Percentiles rank a stretch among this genome's conserved stretches.
These are phyloP conservation scores for Menidia menidia DNA, from an alignment of 2,797 vertebrate genomes.

Conservation along the genomic window DNA sequence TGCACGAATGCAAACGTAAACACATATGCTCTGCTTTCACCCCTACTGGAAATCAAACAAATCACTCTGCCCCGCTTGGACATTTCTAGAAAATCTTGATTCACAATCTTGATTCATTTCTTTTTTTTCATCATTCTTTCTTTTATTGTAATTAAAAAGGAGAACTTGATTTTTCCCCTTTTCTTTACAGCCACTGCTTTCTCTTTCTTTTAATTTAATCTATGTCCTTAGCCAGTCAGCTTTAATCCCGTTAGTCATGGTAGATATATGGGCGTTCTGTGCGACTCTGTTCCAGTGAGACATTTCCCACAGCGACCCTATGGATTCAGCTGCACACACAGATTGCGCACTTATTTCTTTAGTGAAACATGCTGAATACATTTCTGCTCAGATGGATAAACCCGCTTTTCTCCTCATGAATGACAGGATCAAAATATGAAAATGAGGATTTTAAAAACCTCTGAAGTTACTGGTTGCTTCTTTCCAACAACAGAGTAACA, in stretches of 20 bases:
- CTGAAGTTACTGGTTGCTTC: neutral
- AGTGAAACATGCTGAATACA: slow-evolving; percentile 25
- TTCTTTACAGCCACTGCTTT: slow-evolving; percentile 3
- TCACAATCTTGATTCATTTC: slow-evolving; percentile 38
- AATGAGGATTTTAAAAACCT: slow-evolving; percentile 24
- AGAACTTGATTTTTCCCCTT: slow-evolving; percentile 49
- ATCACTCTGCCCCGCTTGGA: slow-evolving; percentile 28
- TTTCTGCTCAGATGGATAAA: slow-evolving; percentile 19
- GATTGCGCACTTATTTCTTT: slow-evolving; percentile 19
- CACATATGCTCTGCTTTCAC: slow-evolving; percentile 1
- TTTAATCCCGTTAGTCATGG: slow-evolving; percentile 81
- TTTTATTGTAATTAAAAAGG: slow-evolving; percentile 44
- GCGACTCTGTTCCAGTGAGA: slow-evolving; percentile 71
- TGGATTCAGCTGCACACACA: slow-evolving; percentile 56
- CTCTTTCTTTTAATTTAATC: slow-evolving; percentile 41
- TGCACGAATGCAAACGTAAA: slow-evolving; percentile 13
- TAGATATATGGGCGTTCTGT: slow-evolving; percentile 72
- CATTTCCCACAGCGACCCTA: slow-evolving; percentile 70
- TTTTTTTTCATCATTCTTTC: slow-evolving; percentile 20
- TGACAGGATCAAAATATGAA: slow-evolving; percentile 28
- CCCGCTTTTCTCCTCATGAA: slow-evolving; percentile 4
- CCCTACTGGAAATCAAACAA: slow-evolving; percentile 18
- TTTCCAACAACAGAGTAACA: neutral
- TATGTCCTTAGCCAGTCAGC: slow-evolving; percentile 73
- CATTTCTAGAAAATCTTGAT: slow-evolving; percentile 15